phyloP scores from a whole-genome alignment of 2,113 vertebrate species.

The Synodontis membranacea region DNA sequence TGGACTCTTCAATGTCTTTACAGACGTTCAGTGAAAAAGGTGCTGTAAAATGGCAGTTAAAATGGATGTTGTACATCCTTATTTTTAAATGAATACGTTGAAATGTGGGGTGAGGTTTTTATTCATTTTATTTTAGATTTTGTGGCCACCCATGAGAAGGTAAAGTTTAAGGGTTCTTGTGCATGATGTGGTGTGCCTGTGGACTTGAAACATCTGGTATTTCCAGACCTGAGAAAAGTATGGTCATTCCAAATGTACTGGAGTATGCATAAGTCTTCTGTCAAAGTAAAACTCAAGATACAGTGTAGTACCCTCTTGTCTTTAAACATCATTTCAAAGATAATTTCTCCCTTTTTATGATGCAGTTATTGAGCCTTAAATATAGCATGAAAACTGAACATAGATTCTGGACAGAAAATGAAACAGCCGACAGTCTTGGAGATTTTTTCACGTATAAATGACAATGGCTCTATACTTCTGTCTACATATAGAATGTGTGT shows the following conservation, averaged over 20 bases:
- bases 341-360: not conserved
- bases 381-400: not conserved
- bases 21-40: not conserved
- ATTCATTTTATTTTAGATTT: not conserved
- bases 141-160: not conserved
- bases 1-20: not conserved
- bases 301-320: not conserved
- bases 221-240: not conserved
- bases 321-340: no score
- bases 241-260: no score
- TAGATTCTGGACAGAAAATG: not conserved
- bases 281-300: not conserved
- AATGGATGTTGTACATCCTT: conserved; percentile 64
- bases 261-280: not conserved
- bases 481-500: not conserved
- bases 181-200: not conserved
- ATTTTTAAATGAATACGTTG: conserved; percentile 36
- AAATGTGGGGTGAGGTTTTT: not conserved
- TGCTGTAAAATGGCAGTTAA: conserved; percentile 24
- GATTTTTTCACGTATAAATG: not conserved
- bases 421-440: not conserved
- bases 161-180: not conserved
- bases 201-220: not conserved
- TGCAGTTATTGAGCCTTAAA: not conserved
- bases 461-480: not conserved